Evolutionary conservation across 2,888 invertebrate species (phyloP).

Genomic region (Itoplectis maculator): DNA sequence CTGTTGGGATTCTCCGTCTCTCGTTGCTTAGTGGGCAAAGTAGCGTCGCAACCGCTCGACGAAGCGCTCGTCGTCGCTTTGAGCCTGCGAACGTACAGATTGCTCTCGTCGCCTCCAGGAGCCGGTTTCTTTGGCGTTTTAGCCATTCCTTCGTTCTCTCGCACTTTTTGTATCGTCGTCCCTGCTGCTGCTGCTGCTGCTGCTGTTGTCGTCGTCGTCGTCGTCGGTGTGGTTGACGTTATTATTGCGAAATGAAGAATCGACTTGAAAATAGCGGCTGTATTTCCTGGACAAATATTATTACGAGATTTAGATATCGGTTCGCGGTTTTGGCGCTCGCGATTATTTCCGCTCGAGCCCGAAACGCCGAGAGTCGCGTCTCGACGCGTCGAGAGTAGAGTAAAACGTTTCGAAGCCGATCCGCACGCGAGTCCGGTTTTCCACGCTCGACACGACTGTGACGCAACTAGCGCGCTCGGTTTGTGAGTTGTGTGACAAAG

Average conservation of each 20-base stretch:
- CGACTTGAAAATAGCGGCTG: neutral
- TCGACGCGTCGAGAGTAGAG: neutral
- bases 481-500: constrained; percentile 38
- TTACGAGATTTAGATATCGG: neutral
- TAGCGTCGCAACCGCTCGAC: constrained; percentile 76
- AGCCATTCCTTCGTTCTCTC: constrained; percentile 73
- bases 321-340: neutral
- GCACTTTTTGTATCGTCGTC: neutral
- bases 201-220: too few species aligned
- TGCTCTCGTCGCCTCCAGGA: constrained; percentile 82
- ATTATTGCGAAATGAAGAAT: neutral
- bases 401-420: constrained; percentile 2
- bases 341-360: neutral
- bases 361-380: neutral
- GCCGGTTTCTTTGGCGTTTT: constrained; percentile 82
- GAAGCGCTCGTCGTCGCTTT: constrained; percentile 77
- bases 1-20: constrained; percentile 78
- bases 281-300: neutral
- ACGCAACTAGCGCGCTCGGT: neutral
- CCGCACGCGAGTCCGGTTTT: neutral
- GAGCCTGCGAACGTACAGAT: constrained; percentile 79
- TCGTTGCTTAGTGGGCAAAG: constrained; percentile 76
- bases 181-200: too few species aligned
- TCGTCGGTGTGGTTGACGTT: too few species aligned
- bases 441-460: constrained; percentile 17